A percentile compares a stretch with the other conserved stretches of the same genome.
These are phyloP conservation scores for Lanius ludovicianus DNA, from an alignment of 2,113 vertebrate genomes.

Conservation along the genomic window DNA sequence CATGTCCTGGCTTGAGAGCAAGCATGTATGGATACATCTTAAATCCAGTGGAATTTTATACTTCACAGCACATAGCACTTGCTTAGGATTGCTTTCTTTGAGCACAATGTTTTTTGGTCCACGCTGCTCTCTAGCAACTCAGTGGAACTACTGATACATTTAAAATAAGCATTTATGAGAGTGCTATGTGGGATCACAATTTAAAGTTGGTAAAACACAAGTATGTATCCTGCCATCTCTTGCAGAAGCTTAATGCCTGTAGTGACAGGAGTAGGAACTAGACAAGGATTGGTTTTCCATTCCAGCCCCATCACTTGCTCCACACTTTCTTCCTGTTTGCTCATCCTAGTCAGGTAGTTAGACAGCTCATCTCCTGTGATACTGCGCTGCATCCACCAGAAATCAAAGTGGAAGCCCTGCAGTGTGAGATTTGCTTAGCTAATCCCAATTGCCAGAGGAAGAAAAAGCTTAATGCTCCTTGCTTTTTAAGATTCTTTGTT, in stretches of 20 bases:
- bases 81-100: neutral
- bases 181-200: neutral
- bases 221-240: neutral
- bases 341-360: neutral
- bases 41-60: neutral
- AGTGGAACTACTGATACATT: neutral
- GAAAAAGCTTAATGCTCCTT: neutral
- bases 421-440: neutral
- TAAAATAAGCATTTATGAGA: neutral
- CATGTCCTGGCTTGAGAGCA: neutral
- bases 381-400: neutral
- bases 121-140: neutral
- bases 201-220: neutral
- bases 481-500: neutral
- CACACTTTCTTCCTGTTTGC: neutral
- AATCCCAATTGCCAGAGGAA: neutral
- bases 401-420: neutral
- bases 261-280: neutral
- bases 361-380: neutral
- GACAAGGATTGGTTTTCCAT: neutral
- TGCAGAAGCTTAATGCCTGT: neutral
- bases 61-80: neutral
- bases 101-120: neutral
- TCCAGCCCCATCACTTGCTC: neutral
- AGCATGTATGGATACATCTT: neutral